A percentile compares a stretch with the other conserved stretches of the same genome.
Evolutionary conservation across 2,797 vertebrate genomes (phyloP).

Genomic region (Heliangelus exortis): DNA sequence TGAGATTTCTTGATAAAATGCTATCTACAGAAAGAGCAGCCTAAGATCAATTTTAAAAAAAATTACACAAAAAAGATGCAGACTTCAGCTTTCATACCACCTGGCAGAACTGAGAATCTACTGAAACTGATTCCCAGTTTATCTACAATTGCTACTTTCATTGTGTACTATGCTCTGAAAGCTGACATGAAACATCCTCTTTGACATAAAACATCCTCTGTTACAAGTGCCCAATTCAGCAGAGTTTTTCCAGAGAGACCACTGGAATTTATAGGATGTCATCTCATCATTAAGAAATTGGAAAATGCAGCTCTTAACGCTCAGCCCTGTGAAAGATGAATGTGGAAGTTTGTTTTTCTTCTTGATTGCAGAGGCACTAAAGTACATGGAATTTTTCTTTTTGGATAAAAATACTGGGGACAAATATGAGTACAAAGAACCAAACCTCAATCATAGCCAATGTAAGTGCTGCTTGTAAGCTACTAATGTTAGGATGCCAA

Average conservation of each 20-base stretch:
- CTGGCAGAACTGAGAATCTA: background rate
- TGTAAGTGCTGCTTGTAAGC: background rate
- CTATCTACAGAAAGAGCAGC: background rate
- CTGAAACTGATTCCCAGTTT: background rate
- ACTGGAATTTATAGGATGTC: slow-evolving; percentile 10
- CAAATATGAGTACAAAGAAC: background rate
- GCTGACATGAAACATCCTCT: background rate
- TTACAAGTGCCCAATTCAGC: background rate
- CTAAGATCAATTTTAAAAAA: background rate
- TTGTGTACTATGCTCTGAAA: background rate
- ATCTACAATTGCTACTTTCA: background rate
- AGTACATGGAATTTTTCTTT: background rate
- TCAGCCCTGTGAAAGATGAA: background rate
- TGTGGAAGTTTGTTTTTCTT: slow-evolving; percentile 10
- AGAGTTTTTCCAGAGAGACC: background rate
- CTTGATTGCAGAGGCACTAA: background rate
- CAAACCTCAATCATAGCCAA: background rate
- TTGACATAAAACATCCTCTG: background rate
- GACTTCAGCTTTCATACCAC: background rate
- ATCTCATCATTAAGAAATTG: background rate
- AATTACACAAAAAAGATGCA: background rate
- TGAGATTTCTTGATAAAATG: background rate
- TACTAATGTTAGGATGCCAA: background rate
- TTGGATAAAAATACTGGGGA: background rate
- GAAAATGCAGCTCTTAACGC: background rate